Base-by-base conservation (phyloP, 2,113 vertebrate genomes). In the Embiotoca jacksoni region DNA sequence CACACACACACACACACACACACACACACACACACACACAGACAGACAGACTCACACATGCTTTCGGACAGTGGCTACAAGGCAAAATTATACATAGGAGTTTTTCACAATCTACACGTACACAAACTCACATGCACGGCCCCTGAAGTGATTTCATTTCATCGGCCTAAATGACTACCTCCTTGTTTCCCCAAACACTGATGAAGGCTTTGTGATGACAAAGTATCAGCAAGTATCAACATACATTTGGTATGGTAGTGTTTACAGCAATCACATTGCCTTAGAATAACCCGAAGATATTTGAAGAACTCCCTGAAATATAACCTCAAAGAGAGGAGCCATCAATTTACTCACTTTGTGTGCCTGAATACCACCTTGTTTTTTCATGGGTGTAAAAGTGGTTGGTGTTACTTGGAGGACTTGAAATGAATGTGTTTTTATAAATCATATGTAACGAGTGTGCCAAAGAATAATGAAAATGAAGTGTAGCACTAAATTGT, bases 241-340 rank as follows among this genome's bases (percentile, higher is more conserved):
- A 88, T 72, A 50, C 56, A 84, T 79, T 83, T 23, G 4, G 16
- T 71, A 58, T 33, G 32, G 47, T 55, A 30, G 52, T 78, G 79
- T 88, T 88, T 78, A 85, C 46, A 83, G 60, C 55, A 90, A 81
- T 69, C 70, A 82, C 58, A 85, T 5, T 50, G 65, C 73, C 76
- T 85, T 5, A 65, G 30, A 72, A 77, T 76, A 72, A 79, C 73
- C 80, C 13, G 5, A 11, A 65, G 49, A 83, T 75, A 64, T 59
- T 74, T 58, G 6, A 64, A 31, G 15, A 61, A 57, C 30, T 53
- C 30, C 31, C 35, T 78, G 36, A 59, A 62, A 63, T 56, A 75
- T 59, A 78, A 72, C 44, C 62, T 70, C 14, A 69, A 32, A 64
- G 78, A 74, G 54, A 16, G 47, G 15, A 53, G 7, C 30, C 54